Evolutionary conservation across 2,797 vertebrate species (phyloP).

Genomic region (Scolopax rusticola): DNA sequence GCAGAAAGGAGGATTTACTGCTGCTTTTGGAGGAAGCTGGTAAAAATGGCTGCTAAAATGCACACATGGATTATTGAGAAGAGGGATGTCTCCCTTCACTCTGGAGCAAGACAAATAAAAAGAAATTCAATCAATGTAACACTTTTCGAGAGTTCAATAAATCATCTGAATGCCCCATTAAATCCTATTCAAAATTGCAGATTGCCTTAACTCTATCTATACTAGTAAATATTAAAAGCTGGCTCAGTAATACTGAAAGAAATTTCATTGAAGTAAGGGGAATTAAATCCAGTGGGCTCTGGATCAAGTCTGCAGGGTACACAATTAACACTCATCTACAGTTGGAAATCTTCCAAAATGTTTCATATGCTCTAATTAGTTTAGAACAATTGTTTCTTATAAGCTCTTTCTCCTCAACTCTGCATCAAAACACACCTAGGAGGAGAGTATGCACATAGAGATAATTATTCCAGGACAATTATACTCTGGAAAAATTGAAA

Average conservation of each 20-base stretch:
- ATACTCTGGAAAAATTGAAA: not conserved
- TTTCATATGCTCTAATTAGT: not conserved
- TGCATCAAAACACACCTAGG: not conserved
- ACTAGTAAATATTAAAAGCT: constrained; percentile 20
- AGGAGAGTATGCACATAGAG: not conserved
- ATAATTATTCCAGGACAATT: not conserved
- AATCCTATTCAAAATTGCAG: constrained; percentile 9
- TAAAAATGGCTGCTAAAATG: not conserved
- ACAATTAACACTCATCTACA: not conserved
- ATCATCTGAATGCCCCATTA: constrained; percentile 23
- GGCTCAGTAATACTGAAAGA: not conserved
- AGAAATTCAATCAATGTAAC: not conserved
- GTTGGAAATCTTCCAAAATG: not conserved
- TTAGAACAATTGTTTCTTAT: not conserved
- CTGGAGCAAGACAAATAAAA: not conserved
- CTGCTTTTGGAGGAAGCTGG: not conserved
- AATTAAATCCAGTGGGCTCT: not conserved
- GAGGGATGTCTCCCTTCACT: not conserved
- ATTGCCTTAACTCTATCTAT: not conserved
- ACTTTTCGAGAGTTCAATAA: not conserved
- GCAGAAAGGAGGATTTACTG: not conserved
- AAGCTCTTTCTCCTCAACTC: not conserved
- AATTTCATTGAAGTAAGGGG: not conserved
- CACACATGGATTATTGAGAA: not conserved
- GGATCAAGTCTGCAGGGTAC: not conserved